Base-by-base conservation (phyloP, 2,888 invertebrate species). In the Machimus rusticus region DNA sequence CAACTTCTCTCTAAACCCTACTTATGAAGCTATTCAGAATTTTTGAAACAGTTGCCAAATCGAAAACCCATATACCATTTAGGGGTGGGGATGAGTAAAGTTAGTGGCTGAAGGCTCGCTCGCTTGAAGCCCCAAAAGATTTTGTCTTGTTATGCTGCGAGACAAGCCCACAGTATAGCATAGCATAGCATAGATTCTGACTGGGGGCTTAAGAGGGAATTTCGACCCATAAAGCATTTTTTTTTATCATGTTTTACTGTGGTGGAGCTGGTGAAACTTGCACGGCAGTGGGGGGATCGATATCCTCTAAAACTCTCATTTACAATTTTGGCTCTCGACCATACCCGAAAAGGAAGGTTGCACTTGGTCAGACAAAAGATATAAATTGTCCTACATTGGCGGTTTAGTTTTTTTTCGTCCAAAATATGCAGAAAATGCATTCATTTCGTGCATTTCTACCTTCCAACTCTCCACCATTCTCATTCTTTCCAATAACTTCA, bases 31-130 rank as follows among this genome's bases (percentile, higher is more conserved):
- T 78, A 78, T 78, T 78, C 39, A 78, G 43, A 78, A 78, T 78
- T 78, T 78, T 78, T 78, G 78, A 78, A 78, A 78, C 78, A 78
- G 78, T 78, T 78, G 78, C 78, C 78, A 78, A 78, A 78, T 78
- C 43, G 78, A 78, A 78, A 78, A 78, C 19, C 78, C 43, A 78
- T 78, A 43, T 43, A 78, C 78, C 39, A 37, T 76, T 37, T 76
- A 34, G 37, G 76, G 76, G 77, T 77, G 43, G 37, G 43, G 14
- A 78, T 78, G 37, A 23, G 19, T 23, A 43, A 5, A 78, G 43
- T 43, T 39, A 78, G 78, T 78, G 19, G 78, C 23, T 39, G 14
- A n/a, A 16, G 12, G 78, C 43, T 37, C 37, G 78, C 14, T 39
- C 34, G 39, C 39, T 16, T 14, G 12, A 78, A 78, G 19, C 46